Conservation (phyloP, 2,113 vertebrate genomes). For the Dipodomys spectabilis region DNA sequence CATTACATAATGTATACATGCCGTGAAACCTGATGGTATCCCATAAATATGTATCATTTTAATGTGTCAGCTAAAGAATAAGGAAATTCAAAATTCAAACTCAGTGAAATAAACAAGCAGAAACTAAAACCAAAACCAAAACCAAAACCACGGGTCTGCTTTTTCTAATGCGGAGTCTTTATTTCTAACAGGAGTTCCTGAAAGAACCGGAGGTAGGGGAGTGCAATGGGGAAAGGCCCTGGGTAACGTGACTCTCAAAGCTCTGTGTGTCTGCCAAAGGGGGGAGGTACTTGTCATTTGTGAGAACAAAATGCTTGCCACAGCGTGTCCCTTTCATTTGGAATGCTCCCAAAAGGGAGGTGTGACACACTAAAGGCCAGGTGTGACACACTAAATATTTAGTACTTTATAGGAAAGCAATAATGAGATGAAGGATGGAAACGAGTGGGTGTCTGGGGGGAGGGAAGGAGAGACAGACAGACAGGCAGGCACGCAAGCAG, state of each 20-base stretch:
- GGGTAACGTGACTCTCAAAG: background rate
- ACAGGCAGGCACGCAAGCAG: too few relatives aligned
- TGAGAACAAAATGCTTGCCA: background rate
- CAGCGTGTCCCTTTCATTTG: background rate
- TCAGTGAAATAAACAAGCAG: background rate
- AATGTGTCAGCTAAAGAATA: background rate
- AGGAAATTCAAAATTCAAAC: background rate
- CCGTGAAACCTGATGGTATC: background rate
- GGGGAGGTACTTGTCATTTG: background rate
- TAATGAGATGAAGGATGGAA: background rate
- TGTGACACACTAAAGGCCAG: background rate
- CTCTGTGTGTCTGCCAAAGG: background rate
- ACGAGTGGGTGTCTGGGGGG: rapidly evolving
- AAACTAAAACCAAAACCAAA: background rate
- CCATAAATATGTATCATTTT: background rate
- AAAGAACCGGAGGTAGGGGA: background rate
- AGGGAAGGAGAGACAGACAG: background rate
- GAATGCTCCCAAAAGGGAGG: background rate
- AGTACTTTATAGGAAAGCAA: background rate
- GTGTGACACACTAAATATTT: background rate
- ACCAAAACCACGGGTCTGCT: background rate
- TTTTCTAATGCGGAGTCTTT: background rate
- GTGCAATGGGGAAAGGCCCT: rapidly evolving
- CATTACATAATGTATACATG: background rate
- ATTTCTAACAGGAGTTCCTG: background rate